Percentiles rank a stretch among this genome's conserved stretches.
phyloP scores from a whole-genome alignment of 2,888 invertebrate genomes.

The Alcis repandata region DNA sequence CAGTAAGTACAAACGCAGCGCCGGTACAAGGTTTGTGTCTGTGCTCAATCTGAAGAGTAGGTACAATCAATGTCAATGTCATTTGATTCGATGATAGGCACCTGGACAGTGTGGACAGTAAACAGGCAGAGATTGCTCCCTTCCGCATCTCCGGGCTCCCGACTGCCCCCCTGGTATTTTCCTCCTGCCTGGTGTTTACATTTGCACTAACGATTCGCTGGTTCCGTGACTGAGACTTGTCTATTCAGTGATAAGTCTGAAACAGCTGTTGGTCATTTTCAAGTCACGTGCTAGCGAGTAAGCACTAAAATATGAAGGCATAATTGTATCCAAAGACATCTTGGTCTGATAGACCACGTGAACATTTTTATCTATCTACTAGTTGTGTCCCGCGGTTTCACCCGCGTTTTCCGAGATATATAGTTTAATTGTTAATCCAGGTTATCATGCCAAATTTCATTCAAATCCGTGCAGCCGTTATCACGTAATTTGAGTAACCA shows the following conservation, averaged over 20 bases:
- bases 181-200: constrained; percentile 52
- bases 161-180: constrained; percentile 52
- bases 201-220: constrained; percentile 39
- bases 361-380: not conserved
- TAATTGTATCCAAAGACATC: not conserved
- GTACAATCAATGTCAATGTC: constrained; percentile 49
- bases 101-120: constrained; percentile 67
- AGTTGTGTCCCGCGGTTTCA: too few species aligned
- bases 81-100: constrained; percentile 69
- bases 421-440: too few species aligned
- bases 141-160: constrained; percentile 68
- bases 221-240: not conserved
- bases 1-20: too few species aligned
- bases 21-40: not conserved
- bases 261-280: not conserved
- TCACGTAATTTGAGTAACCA: not conserved
- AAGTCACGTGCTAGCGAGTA: not conserved
- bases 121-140: constrained; percentile 68
- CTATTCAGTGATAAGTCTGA: not conserved
- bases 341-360: not conserved
- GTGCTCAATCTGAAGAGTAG: not conserved
- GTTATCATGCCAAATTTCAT: too few species aligned
- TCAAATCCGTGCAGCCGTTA: too few species aligned
- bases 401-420: too few species aligned
- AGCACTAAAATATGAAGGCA: not conserved